Evolutionary conservation across 2,113 vertebrate species (phyloP).

Genomic region (Amphiprion ocellaris): DNA sequence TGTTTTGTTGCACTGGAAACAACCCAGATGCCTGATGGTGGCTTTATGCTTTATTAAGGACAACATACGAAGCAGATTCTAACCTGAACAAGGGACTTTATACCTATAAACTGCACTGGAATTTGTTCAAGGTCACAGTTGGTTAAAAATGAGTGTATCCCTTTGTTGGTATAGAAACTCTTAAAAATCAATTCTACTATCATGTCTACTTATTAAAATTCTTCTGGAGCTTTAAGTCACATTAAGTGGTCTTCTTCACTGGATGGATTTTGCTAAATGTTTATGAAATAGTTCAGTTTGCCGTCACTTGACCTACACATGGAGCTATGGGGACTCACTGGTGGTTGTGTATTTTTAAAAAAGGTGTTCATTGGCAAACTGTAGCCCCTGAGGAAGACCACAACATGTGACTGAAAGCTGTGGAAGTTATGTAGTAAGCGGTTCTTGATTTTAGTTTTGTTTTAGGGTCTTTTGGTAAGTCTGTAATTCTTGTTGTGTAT

Average conservation of each 20-base stretch:
- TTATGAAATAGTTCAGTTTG: background rate
- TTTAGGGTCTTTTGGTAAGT: background rate
- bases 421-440: too few species aligned
- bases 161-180: background rate
- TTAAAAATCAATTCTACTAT: background rate
- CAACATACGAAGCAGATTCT: background rate
- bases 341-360: too few species aligned
- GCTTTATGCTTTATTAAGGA: background rate
- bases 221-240: background rate
- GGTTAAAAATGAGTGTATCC: too few species aligned
- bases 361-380: too few species aligned
- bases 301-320: background rate
- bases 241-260: too few species aligned
- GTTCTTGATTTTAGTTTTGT: too few species aligned
- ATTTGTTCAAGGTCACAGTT: too few species aligned
- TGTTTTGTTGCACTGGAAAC: background rate
- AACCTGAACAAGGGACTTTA: background rate
- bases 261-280: background rate
- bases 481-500: too few species aligned
- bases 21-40: constrained; percentile 5
- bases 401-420: too few species aligned
- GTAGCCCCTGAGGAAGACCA: background rate
- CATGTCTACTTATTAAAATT: background rate
- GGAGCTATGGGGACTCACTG: background rate
- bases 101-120: too few species aligned